Base-by-base conservation (phyloP, 2,797 vertebrate genomes). In the Microtus obscurus region DNA sequence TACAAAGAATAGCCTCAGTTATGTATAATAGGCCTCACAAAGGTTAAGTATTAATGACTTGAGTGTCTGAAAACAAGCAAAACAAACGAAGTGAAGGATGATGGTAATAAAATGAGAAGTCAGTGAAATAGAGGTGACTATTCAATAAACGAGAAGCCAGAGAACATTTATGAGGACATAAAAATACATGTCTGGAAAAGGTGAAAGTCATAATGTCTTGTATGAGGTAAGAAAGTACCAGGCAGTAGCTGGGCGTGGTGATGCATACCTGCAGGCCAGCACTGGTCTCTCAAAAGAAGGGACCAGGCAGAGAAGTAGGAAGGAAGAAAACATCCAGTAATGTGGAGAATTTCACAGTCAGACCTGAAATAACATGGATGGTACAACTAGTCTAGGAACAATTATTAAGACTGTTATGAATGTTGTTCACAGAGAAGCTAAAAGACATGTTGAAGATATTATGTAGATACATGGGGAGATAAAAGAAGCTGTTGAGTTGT, bases 381-480 rank as follows among this genome's bases (percentile, higher is more conserved):
- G 73, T 78, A 69, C 13, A 59, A 92, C 53, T 81, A 81, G 27
- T 63, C 37, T 79, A 74, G 77, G 77, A 92, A 93, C 67, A 14
- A 74, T 51, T 2, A 34, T 51, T 78, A 59, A 79, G 86, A 61
- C 12, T 90, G 40, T 92, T 87, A 43, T 3, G 71, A 43, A 6
- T 91, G 0, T 86, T 43, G 83, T 80, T 73, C 19, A 63, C 83
- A 61, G 43, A 91, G 14, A 88, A 79, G 40, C 78, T 80, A 53
- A 96, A 88, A n/a, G 40, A 56, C 59, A 82, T 23, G 27, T 91
- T 89, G 76, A 91, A 95, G 7, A 63, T 83, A n/a, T 78, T 92
- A 3, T 74, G 1, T 90, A 92, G 77, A 83, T 12, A 89, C 12
- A 16, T 93, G 59, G 73, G 13, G 37, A 89, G 34, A 81, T 86